Base-by-base conservation (phyloP, 2,888 invertebrate species). In the Bombylius major region DNA sequence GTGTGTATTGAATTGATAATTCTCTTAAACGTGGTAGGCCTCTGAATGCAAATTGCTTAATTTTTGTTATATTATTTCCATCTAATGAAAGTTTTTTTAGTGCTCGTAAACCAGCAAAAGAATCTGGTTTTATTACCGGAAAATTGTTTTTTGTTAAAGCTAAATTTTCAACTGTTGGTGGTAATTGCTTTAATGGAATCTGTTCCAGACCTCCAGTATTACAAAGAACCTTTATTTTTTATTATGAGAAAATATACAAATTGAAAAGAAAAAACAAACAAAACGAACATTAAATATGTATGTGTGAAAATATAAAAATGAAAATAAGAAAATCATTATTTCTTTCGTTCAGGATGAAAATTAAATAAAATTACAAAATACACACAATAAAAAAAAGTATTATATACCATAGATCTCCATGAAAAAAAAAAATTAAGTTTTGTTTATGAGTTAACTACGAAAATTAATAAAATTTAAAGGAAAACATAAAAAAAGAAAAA, bases 81-180 rank as follows among this genome's bases (percentile, higher is more conserved):
- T 92, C 90, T 65, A 95, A 79, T 13, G 84, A 86, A 51, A 96
- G 82, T 65, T 90, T 89, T 62, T 86, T 82, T 59, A 94, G 77
- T 59, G 84, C 80, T n/a, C 84, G 80, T 58, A 92, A 77, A n/a
- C 88, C 87, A 42, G 82, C 80, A 71, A 91, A 91, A 6, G 90
- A 88, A 70, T 91, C 90, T 60, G 85, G 85, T 64, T 86, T 84
- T 66, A 91, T 84, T 64, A 85, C 77, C 56, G 86, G 84, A 67
- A 94, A 85, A 71, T 87, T 83, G 73, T 93, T 92, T 68, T 90
- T 86, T 47, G 90, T 88, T 63, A 94, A 74, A 3, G 92, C 87
- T 60, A 93, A 77, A 71, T 93, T 91, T 70, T 87, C 88, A 64
- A 93, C 87, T 55, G 84, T 82, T 33, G 82, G 70, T 32, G 90